Conservation (phyloP, 1,140 invertebrate genomes). For the Wiebesia pumilae region DNA sequence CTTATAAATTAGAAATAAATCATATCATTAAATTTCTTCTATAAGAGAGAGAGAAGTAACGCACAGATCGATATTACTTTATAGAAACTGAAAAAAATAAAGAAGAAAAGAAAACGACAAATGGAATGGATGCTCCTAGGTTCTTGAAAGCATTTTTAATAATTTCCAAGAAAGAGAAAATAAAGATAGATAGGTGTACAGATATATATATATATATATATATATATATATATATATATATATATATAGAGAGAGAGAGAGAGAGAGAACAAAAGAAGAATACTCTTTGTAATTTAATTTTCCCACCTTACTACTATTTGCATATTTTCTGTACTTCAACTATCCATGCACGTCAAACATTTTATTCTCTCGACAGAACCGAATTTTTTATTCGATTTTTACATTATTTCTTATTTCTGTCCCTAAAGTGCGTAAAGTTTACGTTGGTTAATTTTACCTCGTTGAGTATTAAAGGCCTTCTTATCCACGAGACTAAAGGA, state of each 20-base stretch:
- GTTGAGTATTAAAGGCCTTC: not conserved
- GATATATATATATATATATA: too few relatives aligned
- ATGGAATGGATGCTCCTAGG: not conserved
- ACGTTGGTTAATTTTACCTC: not conserved
- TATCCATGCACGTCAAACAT: not conserved
- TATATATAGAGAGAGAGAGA: not conserved
- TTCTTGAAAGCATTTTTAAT: slow-evolving; percentile 52
- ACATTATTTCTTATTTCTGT: not conserved
- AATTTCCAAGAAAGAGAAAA: not conserved
- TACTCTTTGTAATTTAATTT: not conserved
- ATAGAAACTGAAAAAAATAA: not conserved
- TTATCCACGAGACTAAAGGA: not conserved
- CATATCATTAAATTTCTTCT: not conserved
- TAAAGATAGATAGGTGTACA: too few relatives aligned
- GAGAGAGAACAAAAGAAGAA: not conserved
- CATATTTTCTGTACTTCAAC: not conserved
- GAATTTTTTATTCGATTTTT: too few relatives aligned
- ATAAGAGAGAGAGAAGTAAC: not conserved
- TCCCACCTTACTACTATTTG: not conserved
- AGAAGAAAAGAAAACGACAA: not conserved
- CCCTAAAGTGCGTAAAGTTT: not conserved
- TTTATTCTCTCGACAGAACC: too few relatives aligned
- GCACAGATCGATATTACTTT: slow-evolving; percentile 27
- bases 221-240: too few relatives aligned
- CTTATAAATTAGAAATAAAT: slow-evolving; percentile 36